Base-by-base conservation (phyloP, 2,113 vertebrate species). In the Probosciger aterrimus region DNA sequence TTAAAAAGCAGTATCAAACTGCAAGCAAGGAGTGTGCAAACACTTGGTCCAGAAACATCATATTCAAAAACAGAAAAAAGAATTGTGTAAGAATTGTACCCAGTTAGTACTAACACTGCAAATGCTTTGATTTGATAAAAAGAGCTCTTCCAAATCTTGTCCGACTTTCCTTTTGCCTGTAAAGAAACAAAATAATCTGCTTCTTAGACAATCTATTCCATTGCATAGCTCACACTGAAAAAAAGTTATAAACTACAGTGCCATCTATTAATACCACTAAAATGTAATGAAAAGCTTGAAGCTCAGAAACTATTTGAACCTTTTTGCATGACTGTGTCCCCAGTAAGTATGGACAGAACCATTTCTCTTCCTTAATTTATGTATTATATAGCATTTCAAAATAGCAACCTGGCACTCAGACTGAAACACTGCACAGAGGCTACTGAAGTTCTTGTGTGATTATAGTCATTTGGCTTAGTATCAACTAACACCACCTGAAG, bases 401-500 rank as follows among this genome's bases (percentile, higher is more conserved):
- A 71, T 35, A 78, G 31, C 23, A 73, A 33, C 11, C 44, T 59
- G 33, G 28, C 49, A 49, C n/a, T 73, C 23, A 50, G 47, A 69
- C 11, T 19, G 37, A 82, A 89, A 7, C 8, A 53, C 22, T 53
- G 35, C 49, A 43, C 31, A 28, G 30, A 60, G 10, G 69, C 49
- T 62, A 53, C 18, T 62, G 19, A 33, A 77, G 74, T 14, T 80
- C 57, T 64, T 79, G 31, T 62, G 31, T 59, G 63, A 63, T 85
- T 92, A 53, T 2, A 76, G 59, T 59, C 3, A 10, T 53, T 53
- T 88, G 90, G 85, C 49, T 90, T 59, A 46, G 50, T n/a, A 87
- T 90, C 94, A 92, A 35, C 31, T 63, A 59, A 22, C 75, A 82
- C 75, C 91, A 94, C 87, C 91, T 90, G 81, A 96, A 92, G 75